Conservation (phyloP, 2,888 invertebrate species). For the Peribatodes rhomboidaria region DNA sequence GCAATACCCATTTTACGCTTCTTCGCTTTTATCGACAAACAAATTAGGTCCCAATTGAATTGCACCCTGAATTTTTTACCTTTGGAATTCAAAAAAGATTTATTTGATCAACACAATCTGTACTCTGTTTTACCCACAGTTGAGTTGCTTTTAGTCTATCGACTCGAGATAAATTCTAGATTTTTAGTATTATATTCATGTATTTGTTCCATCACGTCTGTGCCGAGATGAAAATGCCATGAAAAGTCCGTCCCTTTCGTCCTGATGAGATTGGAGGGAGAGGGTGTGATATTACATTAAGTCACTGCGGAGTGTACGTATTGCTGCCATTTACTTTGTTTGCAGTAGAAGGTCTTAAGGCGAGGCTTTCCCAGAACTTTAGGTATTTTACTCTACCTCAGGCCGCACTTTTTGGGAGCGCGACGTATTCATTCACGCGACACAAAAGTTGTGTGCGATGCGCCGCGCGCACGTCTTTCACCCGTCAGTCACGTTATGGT, state of each 20-base stretch:
- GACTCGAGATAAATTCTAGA: conserved; percentile 66
- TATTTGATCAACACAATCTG: conserved; percentile 68
- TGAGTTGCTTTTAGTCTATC: conserved; percentile 68
- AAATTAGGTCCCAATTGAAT: conserved; percentile 61
- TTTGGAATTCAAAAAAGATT: conserved; percentile 81
- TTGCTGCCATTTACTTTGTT: conserved; percentile 76
- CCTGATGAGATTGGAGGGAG: conserved; percentile 68
- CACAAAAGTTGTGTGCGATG: no score
- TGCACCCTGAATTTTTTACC: conserved; percentile 69
- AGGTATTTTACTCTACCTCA: no score
- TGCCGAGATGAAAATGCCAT: conserved; percentile 82
- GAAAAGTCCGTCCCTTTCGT: conserved; percentile 76
- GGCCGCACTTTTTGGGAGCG: no score
- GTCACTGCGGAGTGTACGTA: conserved; percentile 73
- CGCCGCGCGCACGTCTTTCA: no score
- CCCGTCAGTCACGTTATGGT: no score
- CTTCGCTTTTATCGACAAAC: conserved; percentile 54
- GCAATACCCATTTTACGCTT: conserved; percentile 44
- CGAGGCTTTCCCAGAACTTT: no score
- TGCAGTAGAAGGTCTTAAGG: conserved; percentile 65
- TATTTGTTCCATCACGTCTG: conserved; percentile 83
- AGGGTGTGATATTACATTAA: conserved; percentile 73
- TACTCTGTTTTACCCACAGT: conserved; percentile 64
- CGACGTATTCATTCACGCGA: no score
- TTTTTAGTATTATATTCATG: conserved; percentile 83